Conservation (phyloP, 2,113 vertebrate species). For the Rhinichthys klamathensis region DNA sequence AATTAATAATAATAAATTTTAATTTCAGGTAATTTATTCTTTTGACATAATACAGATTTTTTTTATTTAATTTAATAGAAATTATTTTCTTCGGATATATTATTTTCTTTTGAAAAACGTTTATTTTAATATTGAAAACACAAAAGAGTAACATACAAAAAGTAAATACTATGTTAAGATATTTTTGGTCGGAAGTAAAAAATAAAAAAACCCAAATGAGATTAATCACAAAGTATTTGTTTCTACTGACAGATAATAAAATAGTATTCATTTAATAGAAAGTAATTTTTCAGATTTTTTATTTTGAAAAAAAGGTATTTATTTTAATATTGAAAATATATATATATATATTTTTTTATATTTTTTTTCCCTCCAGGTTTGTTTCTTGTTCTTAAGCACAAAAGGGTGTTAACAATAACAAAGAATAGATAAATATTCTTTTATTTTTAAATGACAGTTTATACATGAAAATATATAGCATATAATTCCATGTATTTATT, state of each 20-base stretch:
- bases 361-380: no score
- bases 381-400: background rate
- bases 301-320: background rate
- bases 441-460: background rate
- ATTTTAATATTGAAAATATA: background rate
- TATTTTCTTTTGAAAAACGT: no score
- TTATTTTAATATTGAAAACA: no score
- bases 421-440: background rate
- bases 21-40: no score
- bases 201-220: background rate
- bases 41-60: no score
- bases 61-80: no score
- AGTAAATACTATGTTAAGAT: no score
- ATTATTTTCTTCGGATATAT: no score
- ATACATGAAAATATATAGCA: background rate
- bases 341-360: background rate
- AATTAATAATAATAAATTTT: background rate
- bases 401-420: background rate
- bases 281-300: background rate
- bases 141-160: no score
- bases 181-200: background rate
- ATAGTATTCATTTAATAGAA: background rate
- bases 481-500: no score
- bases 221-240: background rate
- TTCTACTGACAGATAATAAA: no score